Percentiles rank a stretch among this genome's conserved stretches.
Evolutionary conservation across 1,140 invertebrate genomes (phyloP).

Genomic region (Belonocnema kinseyi): DNA sequence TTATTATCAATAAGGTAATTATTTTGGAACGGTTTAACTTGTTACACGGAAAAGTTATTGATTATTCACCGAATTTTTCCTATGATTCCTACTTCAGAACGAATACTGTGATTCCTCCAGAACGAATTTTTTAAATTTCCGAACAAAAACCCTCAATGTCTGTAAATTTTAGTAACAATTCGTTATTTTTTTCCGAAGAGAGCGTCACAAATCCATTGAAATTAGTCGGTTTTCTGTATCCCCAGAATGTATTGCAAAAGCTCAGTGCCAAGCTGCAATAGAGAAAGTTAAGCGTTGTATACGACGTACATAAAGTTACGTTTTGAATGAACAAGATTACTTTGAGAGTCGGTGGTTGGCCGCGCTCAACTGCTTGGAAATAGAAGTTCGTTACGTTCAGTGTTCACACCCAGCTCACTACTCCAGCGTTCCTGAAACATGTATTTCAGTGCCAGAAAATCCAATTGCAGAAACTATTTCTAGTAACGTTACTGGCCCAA

Average conservation of each 20-base stretch:
- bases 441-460: not conserved
- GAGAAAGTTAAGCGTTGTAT: constrained; percentile 10
- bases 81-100: too few species aligned
- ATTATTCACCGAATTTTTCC: too few species aligned
- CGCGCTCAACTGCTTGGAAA: constrained; percentile 26
- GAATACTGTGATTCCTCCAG: too few species aligned
- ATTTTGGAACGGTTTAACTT: too few species aligned
- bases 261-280: not conserved
- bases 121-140: too few species aligned
- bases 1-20: too few species aligned
- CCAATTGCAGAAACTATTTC: not conserved
- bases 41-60: too few species aligned
- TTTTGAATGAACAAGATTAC: constrained; percentile 28
- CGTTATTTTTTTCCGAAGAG: not conserved
- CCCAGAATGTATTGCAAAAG: constrained; percentile 8
- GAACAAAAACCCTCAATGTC: too few species aligned
- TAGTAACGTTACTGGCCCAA: not conserved
- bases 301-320: constrained; percentile 15
- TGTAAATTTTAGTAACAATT: too few species aligned
- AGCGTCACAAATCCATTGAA: not conserved
- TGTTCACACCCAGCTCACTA: constrained; percentile 16
- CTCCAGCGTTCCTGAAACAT: not conserved
- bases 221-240: not conserved
- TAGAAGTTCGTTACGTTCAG: not conserved
- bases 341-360: constrained; percentile 23